A percentile compares a stretch with the other conserved stretches of the same genome.
Evolutionary conservation across 1,140 invertebrate genomes (phyloP).

Genomic region (Dreissena polymorpha): DNA sequence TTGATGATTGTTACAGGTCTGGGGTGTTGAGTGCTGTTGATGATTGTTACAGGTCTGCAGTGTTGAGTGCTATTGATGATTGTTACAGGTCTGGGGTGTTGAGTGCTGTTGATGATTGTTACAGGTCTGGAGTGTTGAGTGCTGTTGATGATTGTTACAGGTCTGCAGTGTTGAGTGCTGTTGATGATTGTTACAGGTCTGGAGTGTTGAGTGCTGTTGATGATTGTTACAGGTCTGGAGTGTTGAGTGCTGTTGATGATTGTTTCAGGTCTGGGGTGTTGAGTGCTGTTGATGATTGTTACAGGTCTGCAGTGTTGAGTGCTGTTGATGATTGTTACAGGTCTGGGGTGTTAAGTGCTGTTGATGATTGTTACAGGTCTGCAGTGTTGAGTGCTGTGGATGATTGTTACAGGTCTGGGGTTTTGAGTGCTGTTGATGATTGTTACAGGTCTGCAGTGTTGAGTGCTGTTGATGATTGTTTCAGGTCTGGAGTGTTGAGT

Average conservation of each 20-base stretch:
- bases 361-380: conserved; percentile 76
- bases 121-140: conserved; percentile 82
- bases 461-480: neutral
- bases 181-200: conserved; percentile 76
- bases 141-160: conserved; percentile 54
- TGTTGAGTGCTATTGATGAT: no score
- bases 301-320: conserved; percentile 82
- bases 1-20: conserved; percentile 76
- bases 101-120: neutral
- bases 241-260: no score
- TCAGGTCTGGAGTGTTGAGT: conserved; percentile 82
- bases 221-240: conserved; percentile 82
- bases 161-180: conserved; percentile 81
- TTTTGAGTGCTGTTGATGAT: no score
- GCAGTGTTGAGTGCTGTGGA: conserved; percentile 77
- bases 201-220: conserved; percentile 78
- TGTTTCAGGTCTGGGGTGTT: conserved; percentile 82
- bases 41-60: conserved; percentile 82
- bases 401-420: conserved; percentile 82
- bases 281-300: neutral
- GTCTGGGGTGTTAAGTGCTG: conserved; percentile 81
- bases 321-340: conserved; percentile 54
- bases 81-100: conserved; percentile 82
- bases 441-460: conserved; percentile 82
- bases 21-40: conserved; percentile 78